Conservation (phyloP, 2,797 vertebrate genomes). For the Eulemur coronatus region DNA sequence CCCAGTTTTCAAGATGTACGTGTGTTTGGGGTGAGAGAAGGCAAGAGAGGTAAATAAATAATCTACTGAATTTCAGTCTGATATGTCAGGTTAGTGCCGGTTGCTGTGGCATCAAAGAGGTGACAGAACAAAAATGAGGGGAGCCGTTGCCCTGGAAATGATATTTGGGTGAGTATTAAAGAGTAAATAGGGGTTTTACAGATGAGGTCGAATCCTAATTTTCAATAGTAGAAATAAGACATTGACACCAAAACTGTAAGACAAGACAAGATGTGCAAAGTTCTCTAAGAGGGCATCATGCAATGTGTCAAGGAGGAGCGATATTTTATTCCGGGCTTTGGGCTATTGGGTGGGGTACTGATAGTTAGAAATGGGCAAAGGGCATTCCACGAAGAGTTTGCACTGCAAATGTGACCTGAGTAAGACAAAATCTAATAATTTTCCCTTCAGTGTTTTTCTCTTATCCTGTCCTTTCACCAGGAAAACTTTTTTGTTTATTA, state of each 20-base stretch:
- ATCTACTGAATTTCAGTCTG: neutral
- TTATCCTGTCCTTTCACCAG: neutral
- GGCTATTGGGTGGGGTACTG: neutral
- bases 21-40: neutral
- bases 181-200: neutral
- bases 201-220: neutral
- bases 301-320: neutral
- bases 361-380: neutral
- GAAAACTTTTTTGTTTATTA: neutral
- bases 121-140: neutral
- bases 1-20: neutral
- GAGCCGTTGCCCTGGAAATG: neutral
- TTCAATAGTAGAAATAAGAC: neutral
- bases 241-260: neutral
- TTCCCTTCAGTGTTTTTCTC: neutral
- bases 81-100: neutral
- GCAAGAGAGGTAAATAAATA: neutral
- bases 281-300: neutral
- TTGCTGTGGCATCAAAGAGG: neutral
- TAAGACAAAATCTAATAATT: neutral
- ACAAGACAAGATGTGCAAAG: neutral
- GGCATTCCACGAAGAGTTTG: neutral
- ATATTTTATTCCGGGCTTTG: neutral
- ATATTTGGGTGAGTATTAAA: neutral
- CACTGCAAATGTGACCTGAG: neutral